Conservation (phyloP, 2,113 vertebrate genomes). For the Xyliphius kryptos region DNA sequence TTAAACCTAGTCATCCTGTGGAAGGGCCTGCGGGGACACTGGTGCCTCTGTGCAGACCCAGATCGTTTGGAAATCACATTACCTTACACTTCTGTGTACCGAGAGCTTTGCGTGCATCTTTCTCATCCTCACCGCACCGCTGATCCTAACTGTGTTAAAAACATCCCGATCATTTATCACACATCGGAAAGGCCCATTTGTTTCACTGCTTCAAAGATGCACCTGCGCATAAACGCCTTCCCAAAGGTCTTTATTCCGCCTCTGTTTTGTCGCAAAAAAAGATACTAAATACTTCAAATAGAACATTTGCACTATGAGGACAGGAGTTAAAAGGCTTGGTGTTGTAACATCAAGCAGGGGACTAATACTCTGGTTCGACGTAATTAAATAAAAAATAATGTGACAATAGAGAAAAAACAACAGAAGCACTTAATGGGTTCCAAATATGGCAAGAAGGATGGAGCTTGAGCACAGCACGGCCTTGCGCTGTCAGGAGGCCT, state of each 20-base stretch:
- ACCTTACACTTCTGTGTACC: conserved; percentile 26
- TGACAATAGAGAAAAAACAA: too few species aligned
- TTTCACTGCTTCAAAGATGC: conserved; percentile 15
- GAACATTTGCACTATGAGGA: too few species aligned
- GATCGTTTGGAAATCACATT: conserved; percentile 36
- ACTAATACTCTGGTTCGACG: neutral
- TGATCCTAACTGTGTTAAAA: conserved; percentile 33
- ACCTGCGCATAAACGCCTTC: neutral
- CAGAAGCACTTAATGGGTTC: conserved; percentile 4
- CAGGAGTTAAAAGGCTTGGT: too few species aligned
- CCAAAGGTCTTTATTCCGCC: neutral
- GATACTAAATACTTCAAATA: neutral
- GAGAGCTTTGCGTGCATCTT: conserved; percentile 18
- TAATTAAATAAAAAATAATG: neutral
- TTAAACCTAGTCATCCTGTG: conserved; percentile 19
- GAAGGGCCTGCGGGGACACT: conserved; percentile 22
- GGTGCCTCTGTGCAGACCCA: conserved; percentile 24
- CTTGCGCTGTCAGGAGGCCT: conserved; percentile 6
- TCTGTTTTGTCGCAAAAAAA: neutral
- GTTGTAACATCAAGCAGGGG: neutral
- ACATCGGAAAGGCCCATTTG: conserved; percentile 4
- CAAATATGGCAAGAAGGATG: neutral
- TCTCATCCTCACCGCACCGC: conserved; percentile 3
- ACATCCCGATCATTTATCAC: conserved; percentile 35
- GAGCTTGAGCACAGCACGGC: conserved; percentile 2